A percentile compares a stretch with the other conserved stretches of the same genome.
Evolutionary conservation across 1,140 invertebrate species (phyloP).

Genomic region (Apis cerana): DNA sequence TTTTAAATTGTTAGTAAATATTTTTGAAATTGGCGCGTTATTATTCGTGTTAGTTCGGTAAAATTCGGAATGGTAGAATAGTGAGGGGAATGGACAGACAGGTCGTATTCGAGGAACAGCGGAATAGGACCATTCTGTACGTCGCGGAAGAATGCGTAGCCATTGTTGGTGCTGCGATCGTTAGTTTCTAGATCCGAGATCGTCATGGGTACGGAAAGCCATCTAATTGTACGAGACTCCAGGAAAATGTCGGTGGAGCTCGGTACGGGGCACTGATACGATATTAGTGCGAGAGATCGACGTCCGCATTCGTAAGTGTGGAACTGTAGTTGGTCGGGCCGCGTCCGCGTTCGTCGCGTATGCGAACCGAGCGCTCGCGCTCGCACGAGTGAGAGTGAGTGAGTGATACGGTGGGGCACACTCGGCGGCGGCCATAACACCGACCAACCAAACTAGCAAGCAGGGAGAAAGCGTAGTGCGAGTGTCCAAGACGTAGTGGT

Average conservation of each 20-base stretch:
- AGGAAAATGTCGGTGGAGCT: conserved; percentile 66
- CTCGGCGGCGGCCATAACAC: conserved; percentile 79
- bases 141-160: conserved; percentile 80
- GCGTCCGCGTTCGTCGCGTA: conserved; percentile 66
- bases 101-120: conserved; percentile 63
- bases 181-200: conserved; percentile 77
- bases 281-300: conserved; percentile 54
- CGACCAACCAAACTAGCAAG: conserved; percentile 74
- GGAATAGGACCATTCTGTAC: conserved; percentile 76
- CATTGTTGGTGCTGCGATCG: conserved; percentile 80
- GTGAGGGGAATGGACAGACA: conserved; percentile 42
- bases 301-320: conserved; percentile 37
- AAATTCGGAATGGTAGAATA: conserved; percentile 5
- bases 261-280: conserved; percentile 70
- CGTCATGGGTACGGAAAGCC: conserved; percentile 75
- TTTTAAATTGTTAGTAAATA: background rate
- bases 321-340: conserved; percentile 48
- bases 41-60: conserved; percentile 28
- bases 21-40: conserved; percentile 54
- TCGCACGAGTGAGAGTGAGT: conserved; percentile 72
- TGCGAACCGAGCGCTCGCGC: conserved; percentile 60
- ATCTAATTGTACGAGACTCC: conserved; percentile 63
- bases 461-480: conserved; percentile 76
- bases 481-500: conserved; percentile 69
- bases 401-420: conserved; percentile 70